Conservation (phyloP, 1,140 invertebrate genomes). For the Drosophila murphyi region DNA sequence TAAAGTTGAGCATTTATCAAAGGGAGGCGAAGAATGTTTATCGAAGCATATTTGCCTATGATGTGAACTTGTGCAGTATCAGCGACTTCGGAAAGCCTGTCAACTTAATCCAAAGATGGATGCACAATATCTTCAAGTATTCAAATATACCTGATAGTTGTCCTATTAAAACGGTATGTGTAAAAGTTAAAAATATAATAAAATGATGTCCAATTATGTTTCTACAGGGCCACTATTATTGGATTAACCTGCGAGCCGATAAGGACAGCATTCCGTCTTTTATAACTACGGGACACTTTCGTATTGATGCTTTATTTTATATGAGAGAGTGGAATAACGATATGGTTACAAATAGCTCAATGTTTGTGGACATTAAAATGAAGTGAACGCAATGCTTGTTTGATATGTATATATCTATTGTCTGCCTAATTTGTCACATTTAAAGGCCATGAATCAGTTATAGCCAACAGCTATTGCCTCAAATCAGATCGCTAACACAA, state of each 20-base stretch:
- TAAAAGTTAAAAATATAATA: neutral
- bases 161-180: constrained; percentile 46
- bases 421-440: constrained; percentile 51
- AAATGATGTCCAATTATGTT: neutral
- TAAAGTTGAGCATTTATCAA: constrained; percentile 32
- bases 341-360: constrained; percentile 41
- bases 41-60: constrained; percentile 47
- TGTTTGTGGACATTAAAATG: constrained; percentile 64
- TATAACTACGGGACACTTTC: constrained; percentile 46
- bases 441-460: constrained; percentile 69
- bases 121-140: constrained; percentile 48
- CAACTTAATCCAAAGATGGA: constrained; percentile 51
- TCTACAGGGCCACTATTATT: constrained; percentile 43
- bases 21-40: constrained; percentile 35
- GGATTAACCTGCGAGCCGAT: constrained; percentile 48
- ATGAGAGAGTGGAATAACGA: constrained; percentile 48
- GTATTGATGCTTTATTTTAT: constrained; percentile 46
- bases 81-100: constrained; percentile 28
- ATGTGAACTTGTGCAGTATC: constrained; percentile 58
- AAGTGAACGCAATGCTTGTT: constrained; percentile 18
- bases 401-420: neutral
- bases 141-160: constrained; percentile 53
- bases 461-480: constrained; percentile 19
- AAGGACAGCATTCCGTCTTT: constrained; percentile 53
- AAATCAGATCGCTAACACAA: constrained; percentile 65